phyloP scores from a whole-genome alignment of 2,797 vertebrate species.

The Coregonus ussuriensis region DNA sequence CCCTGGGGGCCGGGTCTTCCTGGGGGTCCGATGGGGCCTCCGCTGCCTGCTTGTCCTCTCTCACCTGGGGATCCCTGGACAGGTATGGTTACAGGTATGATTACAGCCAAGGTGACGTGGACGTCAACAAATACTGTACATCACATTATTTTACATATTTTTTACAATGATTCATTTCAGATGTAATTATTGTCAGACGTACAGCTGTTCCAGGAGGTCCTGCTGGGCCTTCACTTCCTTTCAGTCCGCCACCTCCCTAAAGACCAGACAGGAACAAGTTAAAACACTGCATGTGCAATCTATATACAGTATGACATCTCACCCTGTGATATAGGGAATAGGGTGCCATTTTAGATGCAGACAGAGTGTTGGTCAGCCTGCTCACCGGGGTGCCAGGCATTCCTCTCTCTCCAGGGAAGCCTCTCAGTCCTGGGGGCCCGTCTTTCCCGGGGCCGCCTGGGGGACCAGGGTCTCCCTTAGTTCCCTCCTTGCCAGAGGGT shows the following conservation, averaged over 20 bases:
- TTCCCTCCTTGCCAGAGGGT: conserved; percentile 89
- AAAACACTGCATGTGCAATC: not conserved
- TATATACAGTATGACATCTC: not conserved
- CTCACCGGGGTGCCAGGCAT: conserved; percentile 89
- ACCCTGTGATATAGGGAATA: not conserved
- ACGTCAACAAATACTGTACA: not conserved
- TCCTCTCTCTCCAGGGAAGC: conserved; percentile 92
- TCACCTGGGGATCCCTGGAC: conserved; percentile 89
- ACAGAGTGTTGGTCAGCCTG: conserved; percentile 16
- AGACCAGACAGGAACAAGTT: not conserved
- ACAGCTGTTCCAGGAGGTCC: conserved; percentile 91
- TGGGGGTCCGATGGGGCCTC: conserved; percentile 88
- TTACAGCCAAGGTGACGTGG: not conserved
- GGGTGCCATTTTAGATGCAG: conserved; percentile 16
- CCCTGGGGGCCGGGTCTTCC: conserved; percentile 91
- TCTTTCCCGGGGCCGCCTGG: conserved; percentile 86
- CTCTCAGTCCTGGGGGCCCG: conserved; percentile 87
- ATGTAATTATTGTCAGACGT: conserved; percentile 54
- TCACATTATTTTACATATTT: not conserved
- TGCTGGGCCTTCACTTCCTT: conserved; percentile 89
- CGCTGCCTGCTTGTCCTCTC: conserved; percentile 83
- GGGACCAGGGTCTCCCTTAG: conserved; percentile 88
- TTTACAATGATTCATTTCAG: not conserved
- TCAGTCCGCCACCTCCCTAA: conserved; percentile 86
- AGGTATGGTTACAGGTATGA: not conserved